Evolutionary conservation across 2,797 vertebrate genomes (phyloP), one percentile per base, ranked within the genome.

Genomic region (Sebastiscus tertius): DNA sequence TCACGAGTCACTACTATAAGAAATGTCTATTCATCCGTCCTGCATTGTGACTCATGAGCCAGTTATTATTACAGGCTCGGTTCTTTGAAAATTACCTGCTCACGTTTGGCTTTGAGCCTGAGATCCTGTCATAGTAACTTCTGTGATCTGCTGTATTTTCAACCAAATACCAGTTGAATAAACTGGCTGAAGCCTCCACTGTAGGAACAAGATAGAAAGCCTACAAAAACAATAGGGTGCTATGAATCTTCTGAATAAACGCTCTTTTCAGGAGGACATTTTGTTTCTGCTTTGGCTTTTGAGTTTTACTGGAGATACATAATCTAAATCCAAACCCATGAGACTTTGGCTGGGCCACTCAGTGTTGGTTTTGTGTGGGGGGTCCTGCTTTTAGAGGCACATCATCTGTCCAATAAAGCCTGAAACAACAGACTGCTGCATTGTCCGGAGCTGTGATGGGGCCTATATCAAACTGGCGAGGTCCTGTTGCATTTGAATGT

Each of bases 401-500:
- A 33, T 86, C 71, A 59, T 77, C 77, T 74, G 59, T 63, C 82
- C 56, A 90, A 55, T 81, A 86, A 69, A 79, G 31, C 64, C 89
- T 90, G 75, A 89, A 91, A 86, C 82, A 89, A 86, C 82, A 93
- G 90, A 90, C 84, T 90, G 87, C 75, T 63, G 73, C 75, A 86
- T 90, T 92, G 90, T 93, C 69, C 78, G 66, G 31, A 52, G 75
- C 78, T 75, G 85, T 76, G 85, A 91, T 73, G 63, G 65, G 85
- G 73, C 73, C 87, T 76, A 71, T 74, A 84, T 92, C 88, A 84
- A 90, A 91, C 77, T 65, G 80, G 74, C n/a, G 9, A 22, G 58
- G 70, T 61, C 39, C 39, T 24, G 58, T 72, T 72, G 58, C 70
- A 49, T 62, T 46, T 72, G 27, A 62, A 62, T 62, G 58, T 72